A percentile compares a stretch with the other conserved stretches of the same genome.
Conservation (phyloP, 1,140 invertebrate genomes). For the Doryteuthis pealeii region DNA sequence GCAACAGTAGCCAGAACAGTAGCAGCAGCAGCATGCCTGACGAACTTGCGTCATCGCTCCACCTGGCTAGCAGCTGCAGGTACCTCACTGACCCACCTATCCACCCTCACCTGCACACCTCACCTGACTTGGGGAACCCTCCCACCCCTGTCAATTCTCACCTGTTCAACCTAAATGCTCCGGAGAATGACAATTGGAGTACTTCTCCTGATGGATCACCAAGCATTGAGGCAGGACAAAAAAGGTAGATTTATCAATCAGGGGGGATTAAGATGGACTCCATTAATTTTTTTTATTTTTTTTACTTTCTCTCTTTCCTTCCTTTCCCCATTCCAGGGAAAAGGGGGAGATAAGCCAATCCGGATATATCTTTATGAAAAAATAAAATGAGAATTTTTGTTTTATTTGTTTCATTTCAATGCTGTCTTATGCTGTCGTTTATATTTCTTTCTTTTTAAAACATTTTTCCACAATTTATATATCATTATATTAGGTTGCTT, state of each 20-base stretch:
- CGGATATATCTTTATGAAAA: no score
- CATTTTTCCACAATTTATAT: no score
- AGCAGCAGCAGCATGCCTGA: background rate
- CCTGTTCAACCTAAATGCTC: background rate
- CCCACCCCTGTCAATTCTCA: background rate
- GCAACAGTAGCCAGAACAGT: background rate
- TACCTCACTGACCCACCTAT: background rate
- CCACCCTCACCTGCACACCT: slow-evolving; percentile 3
- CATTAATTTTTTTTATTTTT: no score
- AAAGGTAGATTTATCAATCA: background rate
- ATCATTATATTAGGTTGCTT: no score
- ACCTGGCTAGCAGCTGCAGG: background rate
- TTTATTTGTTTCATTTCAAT: no score
- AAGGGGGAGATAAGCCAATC: no score
- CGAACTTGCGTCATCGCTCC: background rate
- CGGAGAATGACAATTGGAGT: background rate
- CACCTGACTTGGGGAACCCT: background rate
- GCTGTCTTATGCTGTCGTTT: no score
- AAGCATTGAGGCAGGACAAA: background rate
- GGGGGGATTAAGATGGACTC: no score
- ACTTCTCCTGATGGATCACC: background rate
- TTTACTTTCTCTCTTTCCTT: no score
- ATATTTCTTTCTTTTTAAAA: no score
- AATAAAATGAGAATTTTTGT: no score
- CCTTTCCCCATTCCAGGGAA: no score